Conservation (phyloP, 1,140 invertebrate species). For the Ridgeia piscesae region DNA sequence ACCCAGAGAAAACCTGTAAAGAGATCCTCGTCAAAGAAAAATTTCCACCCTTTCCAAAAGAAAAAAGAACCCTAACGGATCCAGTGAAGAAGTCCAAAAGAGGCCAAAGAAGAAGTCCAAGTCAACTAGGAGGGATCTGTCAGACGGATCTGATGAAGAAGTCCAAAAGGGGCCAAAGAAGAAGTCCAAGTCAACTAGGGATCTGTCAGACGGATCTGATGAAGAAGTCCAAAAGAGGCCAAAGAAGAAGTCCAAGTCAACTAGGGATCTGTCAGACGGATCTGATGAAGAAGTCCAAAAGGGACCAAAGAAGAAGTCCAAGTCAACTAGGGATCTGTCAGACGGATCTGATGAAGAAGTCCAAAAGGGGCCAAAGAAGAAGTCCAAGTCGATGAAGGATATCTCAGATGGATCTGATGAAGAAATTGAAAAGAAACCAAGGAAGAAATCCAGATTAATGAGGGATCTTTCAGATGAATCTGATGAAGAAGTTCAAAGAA, state of each 20-base stretch:
- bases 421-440: not conserved
- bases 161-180: not conserved
- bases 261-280: not conserved
- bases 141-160: not conserved
- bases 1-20: not conserved
- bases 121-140: not conserved
- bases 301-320: not conserved
- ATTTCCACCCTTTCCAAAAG: no score
- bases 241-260: not conserved
- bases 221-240: not conserved
- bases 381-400: not conserved
- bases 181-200: not conserved
- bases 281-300: conserved; percentile 6
- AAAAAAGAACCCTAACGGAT: no score
- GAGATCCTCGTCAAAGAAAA: not conserved
- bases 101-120: conserved; percentile 10
- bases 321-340: not conserved
- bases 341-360: conserved; percentile 10
- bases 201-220: not conserved
- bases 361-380: not conserved
- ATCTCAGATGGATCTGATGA: not conserved
- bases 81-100: no score
- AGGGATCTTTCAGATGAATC: not conserved
- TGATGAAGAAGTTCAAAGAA: conserved; percentile 5
- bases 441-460: not conserved